Percentiles rank a stretch among this genome's conserved stretches.
Conservation (phyloP, 2,888 invertebrate species). For the Diarsia mendica region DNA sequence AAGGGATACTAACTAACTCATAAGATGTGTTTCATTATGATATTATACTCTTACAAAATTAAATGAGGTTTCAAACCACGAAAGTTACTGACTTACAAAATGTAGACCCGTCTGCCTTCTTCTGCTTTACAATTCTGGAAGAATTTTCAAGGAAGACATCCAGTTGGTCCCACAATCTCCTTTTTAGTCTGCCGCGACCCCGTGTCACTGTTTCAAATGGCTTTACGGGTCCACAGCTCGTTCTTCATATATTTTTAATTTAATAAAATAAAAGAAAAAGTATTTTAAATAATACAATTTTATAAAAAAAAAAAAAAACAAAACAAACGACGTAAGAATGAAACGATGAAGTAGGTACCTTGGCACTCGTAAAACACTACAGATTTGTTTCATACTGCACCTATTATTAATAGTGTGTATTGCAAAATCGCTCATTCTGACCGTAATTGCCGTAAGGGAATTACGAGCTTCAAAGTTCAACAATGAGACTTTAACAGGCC, state of each 20-base stretch:
- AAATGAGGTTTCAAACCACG: too few relatives aligned
- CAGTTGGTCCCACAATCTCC: too few relatives aligned
- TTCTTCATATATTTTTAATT: too few relatives aligned
- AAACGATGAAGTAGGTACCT: not conserved
- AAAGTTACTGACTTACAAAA: not conserved
- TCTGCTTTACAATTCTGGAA: not conserved
- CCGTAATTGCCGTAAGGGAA: conserved; percentile 71
- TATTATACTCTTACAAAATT: not conserved
- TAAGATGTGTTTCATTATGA: not conserved
- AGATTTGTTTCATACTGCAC: conserved; percentile 35
- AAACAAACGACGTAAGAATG: too few relatives aligned
- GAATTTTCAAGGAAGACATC: too few relatives aligned
- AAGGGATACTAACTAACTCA: not conserved
- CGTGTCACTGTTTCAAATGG: too few relatives aligned
- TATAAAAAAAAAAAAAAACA: too few relatives aligned
- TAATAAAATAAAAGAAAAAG: too few relatives aligned
- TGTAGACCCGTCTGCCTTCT: not conserved
- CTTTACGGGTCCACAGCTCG: too few relatives aligned
- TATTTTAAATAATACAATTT: too few relatives aligned
- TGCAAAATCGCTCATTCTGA: conserved; percentile 63
- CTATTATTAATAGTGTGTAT: conserved; percentile 48
- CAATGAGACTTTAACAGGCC: conserved; percentile 79
- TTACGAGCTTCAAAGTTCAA: conserved; percentile 77
- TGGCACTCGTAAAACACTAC: conserved; percentile 21
- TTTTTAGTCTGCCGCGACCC: too few relatives aligned